Evolutionary conservation across 2,113 vertebrate genomes (phyloP).

Genomic region (Spermophilus dauricus): DNA sequence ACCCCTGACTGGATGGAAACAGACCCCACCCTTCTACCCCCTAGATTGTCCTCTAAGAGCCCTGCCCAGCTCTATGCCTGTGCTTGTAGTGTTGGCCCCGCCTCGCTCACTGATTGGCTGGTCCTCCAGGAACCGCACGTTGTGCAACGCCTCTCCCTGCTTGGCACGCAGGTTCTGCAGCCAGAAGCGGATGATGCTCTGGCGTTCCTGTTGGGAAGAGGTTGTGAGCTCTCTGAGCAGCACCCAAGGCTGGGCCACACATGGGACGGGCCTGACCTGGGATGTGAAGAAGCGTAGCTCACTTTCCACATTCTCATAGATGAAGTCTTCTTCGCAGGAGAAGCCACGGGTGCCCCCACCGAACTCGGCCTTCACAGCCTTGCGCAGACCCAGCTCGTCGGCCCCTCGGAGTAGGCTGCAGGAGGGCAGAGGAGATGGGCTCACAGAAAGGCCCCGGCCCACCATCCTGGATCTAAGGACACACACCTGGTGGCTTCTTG

Average conservation of each 20-base stretch:
- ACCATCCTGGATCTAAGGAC: neutral
- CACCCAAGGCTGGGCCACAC: fast-evolving
- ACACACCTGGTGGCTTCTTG: neutral
- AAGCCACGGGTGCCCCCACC: constrained; percentile 94
- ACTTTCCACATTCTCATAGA: constrained; percentile 98
- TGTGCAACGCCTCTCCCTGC: constrained; percentile 96
- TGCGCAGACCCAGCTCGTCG: constrained; percentile 95
- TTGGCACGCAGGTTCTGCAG: constrained; percentile 97
- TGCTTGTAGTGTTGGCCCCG: neutral
- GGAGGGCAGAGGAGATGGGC: neutral
- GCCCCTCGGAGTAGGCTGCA: constrained; percentile 96
- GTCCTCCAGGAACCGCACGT: constrained; percentile 97
- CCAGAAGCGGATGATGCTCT: constrained; percentile 98
- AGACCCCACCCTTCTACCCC: neutral
- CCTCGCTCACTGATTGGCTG: constrained; percentile 97
- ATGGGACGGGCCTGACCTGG: constrained; percentile 89
- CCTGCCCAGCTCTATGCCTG: neutral
- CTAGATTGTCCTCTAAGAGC: neutral
- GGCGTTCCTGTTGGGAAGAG: constrained; percentile 92
- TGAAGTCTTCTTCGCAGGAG: constrained; percentile 98
- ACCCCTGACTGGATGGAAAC: neutral
- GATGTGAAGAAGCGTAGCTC: constrained; percentile 98
- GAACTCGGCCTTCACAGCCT: constrained; percentile 95
- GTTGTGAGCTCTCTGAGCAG: neutral
- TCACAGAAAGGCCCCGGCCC: neutral